phyloP scores from a whole-genome alignment of 2,797 vertebrate species.

The Gymnoscopelus microlampas region DNA sequence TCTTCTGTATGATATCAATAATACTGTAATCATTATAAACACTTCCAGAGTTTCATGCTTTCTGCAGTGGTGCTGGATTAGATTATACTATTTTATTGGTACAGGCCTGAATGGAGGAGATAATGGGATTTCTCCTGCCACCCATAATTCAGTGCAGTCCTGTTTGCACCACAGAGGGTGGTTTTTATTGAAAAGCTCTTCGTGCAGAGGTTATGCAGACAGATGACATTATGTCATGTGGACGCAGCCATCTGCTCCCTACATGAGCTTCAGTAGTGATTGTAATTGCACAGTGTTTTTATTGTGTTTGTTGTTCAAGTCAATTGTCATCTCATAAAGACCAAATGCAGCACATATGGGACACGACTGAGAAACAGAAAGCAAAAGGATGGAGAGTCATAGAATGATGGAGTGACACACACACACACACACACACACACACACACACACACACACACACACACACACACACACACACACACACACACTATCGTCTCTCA shows the following conservation, averaged over 20 bases:
- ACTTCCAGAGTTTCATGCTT: conserved; percentile 15
- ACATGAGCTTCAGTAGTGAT: conserved; percentile 42
- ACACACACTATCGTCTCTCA: not conserved
- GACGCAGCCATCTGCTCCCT: conserved; percentile 55
- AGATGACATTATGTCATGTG: conserved; percentile 49
- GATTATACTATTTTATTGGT: conserved; percentile 53
- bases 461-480: not conserved
- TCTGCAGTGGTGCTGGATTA: conserved; percentile 32
- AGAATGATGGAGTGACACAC: not conserved
- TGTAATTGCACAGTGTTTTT: conserved; percentile 55
- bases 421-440: too few species aligned
- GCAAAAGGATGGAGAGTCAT: conserved; percentile 6
- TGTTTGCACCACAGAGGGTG: conserved; percentile 48
- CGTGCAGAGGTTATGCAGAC: conserved; percentile 53
- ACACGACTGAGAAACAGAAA: conserved; percentile 16
- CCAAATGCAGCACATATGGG: conserved; percentile 56
- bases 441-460: not conserved
- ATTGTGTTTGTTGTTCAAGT: conserved; percentile 65
- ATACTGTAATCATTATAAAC: too few species aligned
- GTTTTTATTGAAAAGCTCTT: conserved; percentile 56
- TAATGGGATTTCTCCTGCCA: conserved; percentile 45
- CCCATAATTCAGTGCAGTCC: conserved; percentile 27
- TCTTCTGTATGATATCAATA: too few species aligned
- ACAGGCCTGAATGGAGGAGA: conserved; percentile 41
- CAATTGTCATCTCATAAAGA: conserved; percentile 62